Conservation (phyloP, 2,113 vertebrate genomes). For the Carassius gibelio region DNA sequence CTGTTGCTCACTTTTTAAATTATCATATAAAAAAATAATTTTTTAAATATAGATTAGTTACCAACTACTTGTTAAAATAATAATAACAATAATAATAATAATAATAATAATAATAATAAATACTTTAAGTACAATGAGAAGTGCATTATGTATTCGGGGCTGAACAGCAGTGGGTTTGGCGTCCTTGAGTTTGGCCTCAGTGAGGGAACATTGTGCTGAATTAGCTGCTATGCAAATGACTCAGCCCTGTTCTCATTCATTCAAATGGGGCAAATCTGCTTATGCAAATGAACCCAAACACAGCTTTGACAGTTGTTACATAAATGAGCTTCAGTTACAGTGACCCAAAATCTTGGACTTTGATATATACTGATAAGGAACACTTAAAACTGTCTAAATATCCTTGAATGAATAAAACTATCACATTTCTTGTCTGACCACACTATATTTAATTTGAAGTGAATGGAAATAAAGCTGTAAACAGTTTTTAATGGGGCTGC, state of each 20-base stretch:
- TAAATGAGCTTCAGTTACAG: conserved; percentile 78
- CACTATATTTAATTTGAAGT: neutral
- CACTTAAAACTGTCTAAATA: neutral
- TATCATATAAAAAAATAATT: no score
- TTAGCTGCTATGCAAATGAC: conserved; percentile 90
- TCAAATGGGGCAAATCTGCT: conserved; percentile 87
- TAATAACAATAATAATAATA: no score
- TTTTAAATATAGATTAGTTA: no score
- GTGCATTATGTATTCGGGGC: conserved; percentile 78
- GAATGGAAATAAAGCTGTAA: neutral
- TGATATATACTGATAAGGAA: neutral
- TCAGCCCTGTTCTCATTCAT: conserved; percentile 80
- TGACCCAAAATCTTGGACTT: neutral
- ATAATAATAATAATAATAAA: neutral
- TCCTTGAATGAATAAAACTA: neutral
- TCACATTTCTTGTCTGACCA: neutral
- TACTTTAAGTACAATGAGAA: conserved; percentile 40
- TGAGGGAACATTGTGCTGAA: conserved; percentile 90
- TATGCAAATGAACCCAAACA: conserved; percentile 93
- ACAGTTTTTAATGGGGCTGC: neutral
- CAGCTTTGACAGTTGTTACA: conserved; percentile 85
- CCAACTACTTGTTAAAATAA: no score
- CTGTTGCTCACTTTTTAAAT: neutral
- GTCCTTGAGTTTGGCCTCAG: conserved; percentile 88
- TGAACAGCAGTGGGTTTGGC: conserved; percentile 77